Base-by-base conservation (phyloP, 2,888 invertebrate genomes). In the Papilio gigon region DNA sequence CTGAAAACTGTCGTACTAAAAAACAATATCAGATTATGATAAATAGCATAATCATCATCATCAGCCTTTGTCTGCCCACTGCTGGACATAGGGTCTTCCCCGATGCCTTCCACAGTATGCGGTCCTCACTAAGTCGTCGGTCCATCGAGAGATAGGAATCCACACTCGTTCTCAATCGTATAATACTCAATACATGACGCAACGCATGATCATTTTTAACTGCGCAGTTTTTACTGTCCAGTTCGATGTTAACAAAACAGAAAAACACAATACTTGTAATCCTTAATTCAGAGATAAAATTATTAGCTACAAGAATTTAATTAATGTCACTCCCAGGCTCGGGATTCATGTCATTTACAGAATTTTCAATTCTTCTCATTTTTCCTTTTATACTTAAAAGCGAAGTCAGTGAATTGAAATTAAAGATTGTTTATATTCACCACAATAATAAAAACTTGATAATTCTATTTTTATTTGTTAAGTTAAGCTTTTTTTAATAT, bases 281-380 rank as follows among this genome's bases (percentile, higher is more conserved):
- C 40, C 2, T n/a, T 14, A 40, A 2, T 40, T n/a, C 14, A 14
- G 40, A n/a, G 4, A 14, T 40, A 40, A 47, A 44, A 53, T 53
- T 33, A 50, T 56, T 64, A 37, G 53, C 12, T 20, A 4, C 27
- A 64, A 37, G 8, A 50, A 64, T 37, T 22, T 50, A 64, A 56
- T 56, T 25, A 64, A 64, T 17, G 40, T 56, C 37, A 25, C 6
- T 64, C n/a, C n/a, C 53, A 53, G 17, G 27, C 12, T 47, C 25
- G 30, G 50, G 40, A 37, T 64, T 53, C 64, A 9, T 25, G 64
- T 27, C 64, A 53, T 56, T 64, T 56, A 64, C 53, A 62, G 62
- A 64, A 27, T 64, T 56, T 56, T 25, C 27, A 64, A 53, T 64
- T 35, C 27, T 27, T 14, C 1, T 25, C 22, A 9, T 47, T 42